Conservation (phyloP, 2,797 vertebrate species). For the Sphenopsis melanotis region DNA sequence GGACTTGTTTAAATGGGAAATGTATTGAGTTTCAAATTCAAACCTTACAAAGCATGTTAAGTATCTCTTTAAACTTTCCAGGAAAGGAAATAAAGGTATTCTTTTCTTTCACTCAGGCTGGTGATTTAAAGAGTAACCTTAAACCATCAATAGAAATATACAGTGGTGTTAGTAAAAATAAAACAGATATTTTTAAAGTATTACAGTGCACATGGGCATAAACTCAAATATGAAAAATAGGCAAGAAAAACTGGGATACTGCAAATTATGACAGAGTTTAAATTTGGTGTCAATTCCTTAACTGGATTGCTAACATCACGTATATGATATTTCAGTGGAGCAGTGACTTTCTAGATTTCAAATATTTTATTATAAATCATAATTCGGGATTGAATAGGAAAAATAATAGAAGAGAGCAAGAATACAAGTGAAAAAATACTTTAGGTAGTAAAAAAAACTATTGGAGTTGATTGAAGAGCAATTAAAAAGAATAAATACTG, state of each 20-base stretch:
- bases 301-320: not conserved
- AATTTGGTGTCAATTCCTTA: not conserved
- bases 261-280: not conserved
- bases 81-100: not conserved
- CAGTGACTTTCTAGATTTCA: not conserved
- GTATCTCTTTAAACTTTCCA: not conserved
- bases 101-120: not conserved
- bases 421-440: not conserved
- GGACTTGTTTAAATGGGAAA: not conserved
- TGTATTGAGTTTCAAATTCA: conserved; percentile 13
- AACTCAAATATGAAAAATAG: not conserved
- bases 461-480: not conserved
- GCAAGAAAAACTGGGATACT: not conserved
- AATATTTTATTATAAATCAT: not conserved
- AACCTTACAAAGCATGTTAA: conserved; percentile 18
- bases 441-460: not conserved
- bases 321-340: not conserved
- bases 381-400: not conserved
- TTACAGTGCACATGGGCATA: not conserved
- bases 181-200: not conserved
- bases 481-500: not conserved
- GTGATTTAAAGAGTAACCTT: not conserved
- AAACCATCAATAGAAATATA: not conserved
- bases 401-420: not conserved
- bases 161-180: not conserved